Conservation (phyloP, 2,888 invertebrate species). For the Amphipyra berbera region DNA sequence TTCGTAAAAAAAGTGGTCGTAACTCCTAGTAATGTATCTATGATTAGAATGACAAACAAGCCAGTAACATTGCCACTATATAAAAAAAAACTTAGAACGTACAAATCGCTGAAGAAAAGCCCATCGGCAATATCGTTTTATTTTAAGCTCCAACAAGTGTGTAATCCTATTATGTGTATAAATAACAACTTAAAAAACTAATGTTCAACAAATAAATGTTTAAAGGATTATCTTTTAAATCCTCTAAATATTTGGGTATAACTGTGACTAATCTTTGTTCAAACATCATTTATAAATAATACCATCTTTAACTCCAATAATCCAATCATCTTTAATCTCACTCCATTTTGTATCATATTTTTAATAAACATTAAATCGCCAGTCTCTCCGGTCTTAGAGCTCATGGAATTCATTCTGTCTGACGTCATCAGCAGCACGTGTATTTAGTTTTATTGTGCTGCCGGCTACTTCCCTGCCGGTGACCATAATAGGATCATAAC, state of each 20-base stretch:
- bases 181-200: conserved; percentile 1
- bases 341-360: background rate
- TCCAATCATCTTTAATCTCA: background rate
- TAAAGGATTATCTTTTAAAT: conserved; percentile 8
- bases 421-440: conserved; percentile 61
- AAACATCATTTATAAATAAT: background rate
- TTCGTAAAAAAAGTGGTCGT: background rate
- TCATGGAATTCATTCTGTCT: conserved; percentile 32
- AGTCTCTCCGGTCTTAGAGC: conserved; percentile 22
- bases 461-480: conserved; percentile 61
- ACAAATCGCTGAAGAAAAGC: background rate
- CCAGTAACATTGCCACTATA: too few relatives aligned
- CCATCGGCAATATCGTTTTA: background rate
- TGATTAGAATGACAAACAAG: too few relatives aligned
- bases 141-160: conserved; percentile 33
- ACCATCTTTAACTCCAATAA: background rate
- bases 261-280: conserved; percentile 4
- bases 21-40: too few relatives aligned
- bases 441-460: conserved; percentile 59
- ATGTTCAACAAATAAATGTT: conserved; percentile 2
- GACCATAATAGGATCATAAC: conserved; percentile 38
- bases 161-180: conserved; percentile 28
- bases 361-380: conserved; percentile 14
- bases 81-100: too few relatives aligned
- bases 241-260: conserved; percentile 18